Percentiles rank a stretch among this genome's conserved stretches.
phyloP scores from a whole-genome alignment of 2,113 vertebrate genomes.

The Atlantisia rogersi region DNA sequence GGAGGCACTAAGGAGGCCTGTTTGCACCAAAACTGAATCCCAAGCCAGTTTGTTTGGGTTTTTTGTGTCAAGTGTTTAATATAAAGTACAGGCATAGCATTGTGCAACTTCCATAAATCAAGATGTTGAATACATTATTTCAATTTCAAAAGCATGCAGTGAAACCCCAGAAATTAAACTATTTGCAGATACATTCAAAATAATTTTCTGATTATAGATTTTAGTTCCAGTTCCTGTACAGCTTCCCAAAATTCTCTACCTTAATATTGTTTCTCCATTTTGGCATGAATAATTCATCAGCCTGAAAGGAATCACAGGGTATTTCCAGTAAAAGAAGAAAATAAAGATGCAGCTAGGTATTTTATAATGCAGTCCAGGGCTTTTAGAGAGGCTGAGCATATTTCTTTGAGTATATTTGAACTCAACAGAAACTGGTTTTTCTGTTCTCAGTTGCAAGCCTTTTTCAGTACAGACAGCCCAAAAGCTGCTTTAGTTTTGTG shows the following conservation, averaged over 20 bases:
- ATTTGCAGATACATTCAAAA: neutral
- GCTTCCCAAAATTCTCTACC: neutral
- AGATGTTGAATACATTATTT: neutral
- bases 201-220: neutral
- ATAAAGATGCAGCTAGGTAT: neutral
- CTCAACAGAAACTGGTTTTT: neutral
- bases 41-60: neutral
- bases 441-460: neutral
- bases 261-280: neutral
- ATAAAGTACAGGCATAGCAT: neutral
- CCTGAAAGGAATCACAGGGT: neutral
- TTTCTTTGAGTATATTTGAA: neutral
- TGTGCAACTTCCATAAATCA: neutral
- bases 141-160: neutral
- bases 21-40: neutral
- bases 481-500: neutral
- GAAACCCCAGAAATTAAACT: neutral
- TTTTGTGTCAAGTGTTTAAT: neutral
- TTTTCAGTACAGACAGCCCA: neutral
- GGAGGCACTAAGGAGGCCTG: neutral
- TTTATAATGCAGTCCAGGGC: neutral
- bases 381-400: neutral
- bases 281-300: neutral
- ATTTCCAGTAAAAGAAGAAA: slow-evolving; percentile 1
- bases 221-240: neutral